These are phyloP conservation scores for Mastomys coucha DNA, from an alignment of 2,113 vertebrate species.

Conservation along the genomic window DNA sequence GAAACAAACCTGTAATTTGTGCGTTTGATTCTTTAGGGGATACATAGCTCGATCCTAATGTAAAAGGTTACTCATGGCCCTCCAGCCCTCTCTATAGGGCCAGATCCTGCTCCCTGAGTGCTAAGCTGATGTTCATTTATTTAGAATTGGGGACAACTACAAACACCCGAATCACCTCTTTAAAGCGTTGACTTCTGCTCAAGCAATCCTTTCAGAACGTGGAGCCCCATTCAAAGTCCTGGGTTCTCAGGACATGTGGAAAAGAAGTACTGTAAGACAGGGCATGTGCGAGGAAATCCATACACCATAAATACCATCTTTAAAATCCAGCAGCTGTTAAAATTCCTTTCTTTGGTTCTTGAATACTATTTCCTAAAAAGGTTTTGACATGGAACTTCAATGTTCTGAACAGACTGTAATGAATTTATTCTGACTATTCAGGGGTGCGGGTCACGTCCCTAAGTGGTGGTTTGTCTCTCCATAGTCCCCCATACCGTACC, in stretches of 20 bases:
- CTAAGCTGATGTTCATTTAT: neutral
- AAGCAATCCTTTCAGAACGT: neutral
- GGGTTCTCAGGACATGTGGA: neutral
- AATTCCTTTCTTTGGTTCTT: constrained; percentile 12
- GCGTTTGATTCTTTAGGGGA: neutral
- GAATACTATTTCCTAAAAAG: neutral
- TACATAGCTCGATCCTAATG: neutral
- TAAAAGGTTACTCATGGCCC: neutral
- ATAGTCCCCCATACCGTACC: neutral
- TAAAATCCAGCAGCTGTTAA: neutral
- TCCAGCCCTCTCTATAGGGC: neutral
- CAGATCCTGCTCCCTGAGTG: neutral
- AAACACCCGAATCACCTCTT: neutral
- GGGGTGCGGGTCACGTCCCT: neutral
- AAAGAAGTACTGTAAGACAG: neutral
- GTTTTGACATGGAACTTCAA: neutral
- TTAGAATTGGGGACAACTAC: neutral
- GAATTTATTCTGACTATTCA: neutral
- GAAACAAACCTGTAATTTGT: neutral
- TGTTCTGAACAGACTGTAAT: neutral
- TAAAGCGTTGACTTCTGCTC: neutral
- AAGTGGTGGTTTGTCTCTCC: neutral
- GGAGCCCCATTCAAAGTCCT: neutral
- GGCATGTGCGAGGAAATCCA: neutral
- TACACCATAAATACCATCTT: neutral